Conservation (phyloP, 2,797 vertebrate species). For the Chaenodraco wilsoni region DNA sequence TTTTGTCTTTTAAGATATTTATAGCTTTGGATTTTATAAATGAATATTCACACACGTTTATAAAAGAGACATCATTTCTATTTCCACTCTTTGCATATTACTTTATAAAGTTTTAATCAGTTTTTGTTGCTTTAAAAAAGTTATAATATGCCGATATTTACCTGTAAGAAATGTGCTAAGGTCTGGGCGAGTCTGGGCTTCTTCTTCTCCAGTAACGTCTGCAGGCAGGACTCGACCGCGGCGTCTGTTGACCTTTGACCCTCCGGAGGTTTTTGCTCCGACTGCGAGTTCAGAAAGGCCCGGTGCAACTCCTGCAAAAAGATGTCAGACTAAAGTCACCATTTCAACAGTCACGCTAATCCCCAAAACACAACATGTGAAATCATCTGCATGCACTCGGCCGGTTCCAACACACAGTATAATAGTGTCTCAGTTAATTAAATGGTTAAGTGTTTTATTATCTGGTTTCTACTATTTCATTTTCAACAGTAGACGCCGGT, state of each 20-base stretch:
- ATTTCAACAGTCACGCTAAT: no score
- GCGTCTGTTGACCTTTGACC: conserved; percentile 52
- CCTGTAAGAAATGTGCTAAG: conserved; percentile 83
- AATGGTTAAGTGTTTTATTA: not conserved
- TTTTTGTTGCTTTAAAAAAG: not conserved
- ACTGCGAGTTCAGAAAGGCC: conserved; percentile 79
- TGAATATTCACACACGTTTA: not conserved
- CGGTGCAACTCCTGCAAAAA: conserved; percentile 87
- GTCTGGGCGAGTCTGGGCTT: conserved; percentile 85
- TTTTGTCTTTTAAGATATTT: no score
- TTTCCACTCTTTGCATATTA: not conserved
- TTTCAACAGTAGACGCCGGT: not conserved
- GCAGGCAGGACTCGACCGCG: conserved; percentile 83
- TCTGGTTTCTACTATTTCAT: not conserved
- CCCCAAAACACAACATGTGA: not conserved
- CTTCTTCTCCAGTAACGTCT: conserved; percentile 81
- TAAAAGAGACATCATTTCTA: not conserved
- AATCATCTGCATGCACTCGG: not conserved
- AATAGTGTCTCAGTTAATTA: not conserved
- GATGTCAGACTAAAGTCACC: conserved; percentile 1
- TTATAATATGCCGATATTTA: conserved; percentile 25
- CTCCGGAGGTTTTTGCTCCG: conserved; percentile 65
- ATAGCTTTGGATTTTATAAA: not conserved
- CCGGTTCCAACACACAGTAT: not conserved
- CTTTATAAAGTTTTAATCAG: not conserved